Evolutionary conservation across 2,113 vertebrate genomes (phyloP).

Genomic region (Chaetorhynchus papuensis): DNA sequence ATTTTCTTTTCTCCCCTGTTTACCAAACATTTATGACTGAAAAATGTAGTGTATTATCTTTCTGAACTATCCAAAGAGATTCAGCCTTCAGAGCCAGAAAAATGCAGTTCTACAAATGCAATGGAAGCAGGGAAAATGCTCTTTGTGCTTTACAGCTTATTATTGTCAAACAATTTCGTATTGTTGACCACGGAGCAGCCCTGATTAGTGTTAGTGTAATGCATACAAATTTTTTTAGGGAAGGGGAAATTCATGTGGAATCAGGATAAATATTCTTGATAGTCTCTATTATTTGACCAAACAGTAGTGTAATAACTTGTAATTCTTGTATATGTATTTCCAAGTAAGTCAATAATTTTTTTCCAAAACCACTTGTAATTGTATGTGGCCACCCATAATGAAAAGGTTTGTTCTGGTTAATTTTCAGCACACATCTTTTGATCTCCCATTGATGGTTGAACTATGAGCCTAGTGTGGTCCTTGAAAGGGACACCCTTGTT

Average conservation of each 20-base stretch:
- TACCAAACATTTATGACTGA: background rate
- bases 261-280: background rate
- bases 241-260: background rate
- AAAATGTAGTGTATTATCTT: background rate
- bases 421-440: background rate
- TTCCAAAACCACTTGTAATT: background rate
- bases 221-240: background rate
- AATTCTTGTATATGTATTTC: background rate
- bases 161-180: background rate
- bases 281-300: background rate
- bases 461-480: background rate
- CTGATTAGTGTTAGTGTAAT: background rate
- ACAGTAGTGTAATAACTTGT: background rate
- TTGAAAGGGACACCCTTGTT: background rate
- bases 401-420: slow-evolving; percentile 22
- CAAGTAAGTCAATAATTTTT: background rate
- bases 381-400: background rate
- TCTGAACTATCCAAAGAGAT: background rate
- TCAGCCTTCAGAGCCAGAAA: background rate
- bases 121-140: background rate
- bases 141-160: background rate
- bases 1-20: background rate
- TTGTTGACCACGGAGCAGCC: fast-evolving
- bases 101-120: background rate
- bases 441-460: background rate